phyloP scores from a whole-genome alignment of 2,888 invertebrate species.

The Amphiduros pacificus region DNA sequence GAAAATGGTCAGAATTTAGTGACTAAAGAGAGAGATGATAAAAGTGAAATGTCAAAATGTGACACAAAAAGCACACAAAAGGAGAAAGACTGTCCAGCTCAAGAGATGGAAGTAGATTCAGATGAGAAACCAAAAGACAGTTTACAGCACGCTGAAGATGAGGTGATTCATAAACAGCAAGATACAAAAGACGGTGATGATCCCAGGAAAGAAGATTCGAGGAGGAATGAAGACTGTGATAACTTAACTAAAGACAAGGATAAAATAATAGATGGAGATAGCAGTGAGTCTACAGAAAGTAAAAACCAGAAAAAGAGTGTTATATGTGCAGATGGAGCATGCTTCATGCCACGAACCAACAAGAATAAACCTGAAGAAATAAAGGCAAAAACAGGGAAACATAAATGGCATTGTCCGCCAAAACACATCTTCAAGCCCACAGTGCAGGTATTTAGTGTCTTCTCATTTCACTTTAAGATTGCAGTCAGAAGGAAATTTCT shows the following conservation, averaged over 20 bases:
- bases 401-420: slow-evolving; percentile 74
- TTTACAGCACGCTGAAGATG: background rate
- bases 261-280: no score
- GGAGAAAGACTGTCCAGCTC: no score
- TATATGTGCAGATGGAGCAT: slow-evolving; percentile 2
- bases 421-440: slow-evolving; percentile 81
- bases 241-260: no score
- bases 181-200: background rate
- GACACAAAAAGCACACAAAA: no score
- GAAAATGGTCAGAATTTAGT: background rate
- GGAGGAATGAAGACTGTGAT: background rate
- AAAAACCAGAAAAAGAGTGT: background rate
- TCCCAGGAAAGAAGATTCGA: background rate
- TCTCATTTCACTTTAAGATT: no score
- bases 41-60: background rate
- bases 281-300: background rate
- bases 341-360: slow-evolving; percentile 4
- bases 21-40: background rate
- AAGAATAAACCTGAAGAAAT: background rate
- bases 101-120: background rate
- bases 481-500: no score
- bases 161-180: background rate
- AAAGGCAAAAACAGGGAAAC: background rate
- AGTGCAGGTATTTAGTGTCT: slow-evolving; percentile 67
- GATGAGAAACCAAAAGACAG: background rate